Percentiles rank a stretch among this genome's conserved stretches.
phyloP scores from a whole-genome alignment of 2,888 invertebrate species.

The Iphiclides podalirius region DNA sequence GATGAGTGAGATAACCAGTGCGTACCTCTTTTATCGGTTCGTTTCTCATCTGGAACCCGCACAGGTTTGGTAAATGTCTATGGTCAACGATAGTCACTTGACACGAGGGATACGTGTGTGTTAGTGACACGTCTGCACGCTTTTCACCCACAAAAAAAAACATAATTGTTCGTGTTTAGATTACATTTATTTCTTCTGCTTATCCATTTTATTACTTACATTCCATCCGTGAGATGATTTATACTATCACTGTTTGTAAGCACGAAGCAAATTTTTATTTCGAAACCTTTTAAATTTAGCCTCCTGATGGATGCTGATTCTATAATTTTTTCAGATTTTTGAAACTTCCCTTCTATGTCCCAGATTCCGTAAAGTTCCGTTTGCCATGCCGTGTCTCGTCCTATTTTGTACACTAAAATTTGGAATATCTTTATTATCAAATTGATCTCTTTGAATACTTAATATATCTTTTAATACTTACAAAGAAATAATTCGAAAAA shows the following conservation, averaged over 20 bases:
- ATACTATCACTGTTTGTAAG: conserved; percentile 80
- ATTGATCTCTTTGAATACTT: background rate
- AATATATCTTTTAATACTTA: conserved; percentile 5
- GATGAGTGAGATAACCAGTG: too few species aligned
- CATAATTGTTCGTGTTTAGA: too few species aligned
- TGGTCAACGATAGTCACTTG: too few species aligned
- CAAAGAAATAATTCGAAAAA: conserved; percentile 12
- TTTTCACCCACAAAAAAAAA: too few species aligned
- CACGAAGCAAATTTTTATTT: conserved; percentile 78
- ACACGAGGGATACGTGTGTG: too few species aligned
- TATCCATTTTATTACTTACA: conserved; percentile 59
- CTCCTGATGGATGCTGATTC: conserved; percentile 58
- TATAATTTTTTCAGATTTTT: conserved; percentile 33
- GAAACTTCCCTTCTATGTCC: conserved; percentile 41
- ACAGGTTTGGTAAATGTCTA: too few species aligned
- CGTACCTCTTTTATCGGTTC: too few species aligned
- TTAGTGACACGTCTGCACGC: too few species aligned
- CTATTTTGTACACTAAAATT: conserved; percentile 61
- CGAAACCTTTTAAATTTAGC: conserved; percentile 61
- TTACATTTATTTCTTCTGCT: too few species aligned
- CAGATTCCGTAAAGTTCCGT: conserved; percentile 54
- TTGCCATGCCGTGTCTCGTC: conserved; percentile 41
- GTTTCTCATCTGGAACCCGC: too few species aligned
- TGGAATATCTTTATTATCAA: too few species aligned
- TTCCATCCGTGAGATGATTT: conserved; percentile 80